Base-by-base conservation (phyloP, 2,888 invertebrate species). In the Amphipyra berbera region DNA sequence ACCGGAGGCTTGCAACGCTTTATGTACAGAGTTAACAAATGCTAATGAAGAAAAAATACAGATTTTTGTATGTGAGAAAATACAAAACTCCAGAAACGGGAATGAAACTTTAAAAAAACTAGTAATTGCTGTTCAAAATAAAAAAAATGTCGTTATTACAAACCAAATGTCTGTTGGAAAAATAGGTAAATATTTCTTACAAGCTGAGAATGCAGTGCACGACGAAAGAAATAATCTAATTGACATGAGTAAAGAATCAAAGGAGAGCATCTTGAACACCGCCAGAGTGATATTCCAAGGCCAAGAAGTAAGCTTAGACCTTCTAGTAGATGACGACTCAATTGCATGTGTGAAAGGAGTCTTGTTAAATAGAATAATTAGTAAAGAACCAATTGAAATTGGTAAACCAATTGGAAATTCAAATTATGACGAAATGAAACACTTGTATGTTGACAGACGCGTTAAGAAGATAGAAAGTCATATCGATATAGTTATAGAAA, bases 401-500 rank as follows among this genome's bases (percentile, higher is more conserved):
- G 68, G 63, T 12, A 46, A 53, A 45, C 10, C 35, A 8, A 35
- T 66, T 0, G 48, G 42, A 6, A 61, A 38, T 33, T 13, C 44
- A 9, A 62, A 15, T 21, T 67, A 67, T 21, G 64, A 69, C 6
- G 33, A 73, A 42, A 65, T 67, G 1, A 60, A 56, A 53, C 30
- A 67, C 42, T 61, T 63, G 13, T 69, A 61, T 12, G 42, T 73
- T 21, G 35, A 61, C 1, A 64, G 73, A 67, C 45, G 30, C 27
- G n/a, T 46, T 54, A 10, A 37, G 37, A 40, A 37, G 30, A 52
- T 54, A 30, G 12, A 42, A 33, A 52, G 37, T 1, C 6, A 30
- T 13, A 4, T 0, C 1, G 12, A 46, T 3, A 30, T n/a, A n/a
- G 14, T 7, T 27, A 3, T 55, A 8, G 12, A 52, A 33, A 63